Percentiles rank a stretch among this genome's conserved stretches.
Evolutionary conservation across 2,113 vertebrate genomes (phyloP).

Genomic region (Labeo rohita): DNA sequence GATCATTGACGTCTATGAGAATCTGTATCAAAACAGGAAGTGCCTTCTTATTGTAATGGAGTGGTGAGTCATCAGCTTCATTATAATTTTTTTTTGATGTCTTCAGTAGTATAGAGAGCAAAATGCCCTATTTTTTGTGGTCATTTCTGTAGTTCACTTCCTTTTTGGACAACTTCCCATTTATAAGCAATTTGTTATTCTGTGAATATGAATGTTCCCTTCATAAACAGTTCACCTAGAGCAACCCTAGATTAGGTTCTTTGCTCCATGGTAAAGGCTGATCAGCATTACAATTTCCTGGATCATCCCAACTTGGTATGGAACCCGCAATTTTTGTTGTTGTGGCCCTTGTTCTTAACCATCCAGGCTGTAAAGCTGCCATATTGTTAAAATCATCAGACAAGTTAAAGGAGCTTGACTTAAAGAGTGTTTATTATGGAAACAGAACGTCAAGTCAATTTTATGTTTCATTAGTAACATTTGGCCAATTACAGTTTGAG

Average conservation of each 20-base stretch:
- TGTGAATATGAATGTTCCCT: neutral
- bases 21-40: constrained; percentile 91
- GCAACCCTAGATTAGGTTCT: neutral
- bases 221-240: neutral
- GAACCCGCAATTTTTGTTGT: neutral
- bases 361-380: neutral
- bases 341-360: neutral
- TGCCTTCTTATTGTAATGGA: constrained; percentile 99
- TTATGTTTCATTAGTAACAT: neutral
- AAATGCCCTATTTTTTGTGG: neutral
- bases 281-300: neutral
- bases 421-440: neutral
- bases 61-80: constrained; percentile 72
- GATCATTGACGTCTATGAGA: constrained; percentile 96
- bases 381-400: neutral
- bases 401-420: neutral
- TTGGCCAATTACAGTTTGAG: neutral
- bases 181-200: constrained; percentile 2
- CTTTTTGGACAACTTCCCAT: neutral
- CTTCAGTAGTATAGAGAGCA: neutral
- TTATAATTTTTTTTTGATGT: neutral
- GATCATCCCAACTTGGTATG: neutral
- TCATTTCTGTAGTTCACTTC: neutral
- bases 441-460: neutral
- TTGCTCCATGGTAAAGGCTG: neutral